Evolutionary conservation across 2,888 invertebrate species (phyloP).

Genomic region (Epistrophella euchroma): DNA sequence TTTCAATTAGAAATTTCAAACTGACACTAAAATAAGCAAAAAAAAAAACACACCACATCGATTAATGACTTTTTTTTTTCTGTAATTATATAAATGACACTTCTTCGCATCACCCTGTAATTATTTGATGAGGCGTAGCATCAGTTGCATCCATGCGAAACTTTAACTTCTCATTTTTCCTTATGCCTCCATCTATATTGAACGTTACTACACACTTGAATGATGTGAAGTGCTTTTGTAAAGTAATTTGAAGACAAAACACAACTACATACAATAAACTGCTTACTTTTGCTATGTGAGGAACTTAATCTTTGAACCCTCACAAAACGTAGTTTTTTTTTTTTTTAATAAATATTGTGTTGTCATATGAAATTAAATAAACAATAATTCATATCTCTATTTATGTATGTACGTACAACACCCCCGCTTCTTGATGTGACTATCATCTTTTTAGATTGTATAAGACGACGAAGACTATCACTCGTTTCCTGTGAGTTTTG

Average conservation of each 20-base stretch:
- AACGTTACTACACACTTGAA: constrained; percentile 33
- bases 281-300: neutral
- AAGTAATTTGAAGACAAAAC: constrained; percentile 36
- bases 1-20: constrained; percentile 34
- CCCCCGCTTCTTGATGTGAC: constrained; percentile 51
- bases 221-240: constrained; percentile 43
- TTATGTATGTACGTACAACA: neutral
- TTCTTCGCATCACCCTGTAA: constrained; percentile 55
- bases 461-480: constrained; percentile 49
- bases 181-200: neutral
- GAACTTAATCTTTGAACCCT: constrained; percentile 70
- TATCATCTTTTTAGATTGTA: constrained; percentile 70
- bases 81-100: constrained; percentile 67
- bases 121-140: constrained; percentile 64
- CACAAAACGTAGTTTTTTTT: constrained; percentile 12
- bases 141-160: constrained; percentile 70
- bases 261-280: neutral
- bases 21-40: neutral
- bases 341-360: constrained; percentile 7
- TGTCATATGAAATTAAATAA: constrained; percentile 70
- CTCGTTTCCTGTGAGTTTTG: constrained; percentile 66
- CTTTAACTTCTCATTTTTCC: constrained; percentile 10
- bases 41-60: constrained; percentile 17
- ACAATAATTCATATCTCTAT: constrained; percentile 68
- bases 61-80: constrained; percentile 10